Percentiles rank a stretch among this genome's conserved stretches.
Evolutionary conservation across 2,797 vertebrate genomes (phyloP).

Genomic region (Pseudotriccus pelzelni): DNA sequence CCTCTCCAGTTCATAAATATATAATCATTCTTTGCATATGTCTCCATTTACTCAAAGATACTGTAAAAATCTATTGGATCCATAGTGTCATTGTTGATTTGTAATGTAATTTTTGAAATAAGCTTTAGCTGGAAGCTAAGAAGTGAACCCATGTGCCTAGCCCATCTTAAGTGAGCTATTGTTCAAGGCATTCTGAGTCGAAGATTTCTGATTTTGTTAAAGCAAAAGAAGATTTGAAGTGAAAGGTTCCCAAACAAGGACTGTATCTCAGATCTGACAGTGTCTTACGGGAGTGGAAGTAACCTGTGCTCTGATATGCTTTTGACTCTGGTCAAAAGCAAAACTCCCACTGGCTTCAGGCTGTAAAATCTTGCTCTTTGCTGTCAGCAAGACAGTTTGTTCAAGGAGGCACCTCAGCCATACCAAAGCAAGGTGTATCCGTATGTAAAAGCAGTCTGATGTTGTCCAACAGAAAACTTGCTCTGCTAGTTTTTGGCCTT

Average conservation of each 20-base stretch:
- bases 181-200: neutral
- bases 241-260: neutral
- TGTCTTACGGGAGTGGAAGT: neutral
- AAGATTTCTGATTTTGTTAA: neutral
- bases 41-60: neutral
- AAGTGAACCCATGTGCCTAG: neutral
- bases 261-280: neutral
- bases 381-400: neutral
- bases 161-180: neutral
- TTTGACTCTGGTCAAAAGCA: conserved; percentile 28
- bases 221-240: neutral
- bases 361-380: conserved; percentile 15
- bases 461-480: neutral
- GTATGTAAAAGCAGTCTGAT: neutral
- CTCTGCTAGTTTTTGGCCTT: neutral
- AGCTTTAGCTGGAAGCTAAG: neutral
- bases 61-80: neutral
- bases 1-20: neutral
- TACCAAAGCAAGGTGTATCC: neutral
- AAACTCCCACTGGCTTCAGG: conserved; percentile 7
- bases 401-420: neutral
- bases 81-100: neutral
- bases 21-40: neutral
- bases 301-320: neutral
- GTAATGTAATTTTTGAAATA: neutral